A percentile compares a stretch with the other conserved stretches of the same genome.
These are phyloP conservation scores for Strigops habroptila DNA, from an alignment of 2,113 vertebrate species.

Conservation along the genomic window DNA sequence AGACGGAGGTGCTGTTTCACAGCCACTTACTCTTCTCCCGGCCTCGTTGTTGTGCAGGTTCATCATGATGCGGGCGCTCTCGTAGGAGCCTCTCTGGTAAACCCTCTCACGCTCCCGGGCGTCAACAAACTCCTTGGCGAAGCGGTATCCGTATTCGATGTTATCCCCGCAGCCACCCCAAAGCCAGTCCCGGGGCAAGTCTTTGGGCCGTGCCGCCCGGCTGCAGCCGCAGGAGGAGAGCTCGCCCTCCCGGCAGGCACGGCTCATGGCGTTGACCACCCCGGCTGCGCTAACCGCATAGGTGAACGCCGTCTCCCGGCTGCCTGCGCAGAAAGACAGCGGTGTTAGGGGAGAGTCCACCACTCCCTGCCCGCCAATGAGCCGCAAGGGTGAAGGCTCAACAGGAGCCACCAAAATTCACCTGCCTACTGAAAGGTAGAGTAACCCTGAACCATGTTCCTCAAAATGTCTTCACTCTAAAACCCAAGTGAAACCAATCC, in stretches of 20 bases:
- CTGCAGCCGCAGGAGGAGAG: slow-evolving; percentile 97
- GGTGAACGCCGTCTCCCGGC: slow-evolving; percentile 95
- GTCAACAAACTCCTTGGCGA: slow-evolving; percentile 96
- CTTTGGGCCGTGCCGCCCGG: slow-evolving; percentile 89
- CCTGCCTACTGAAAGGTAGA: rapidly evolving
- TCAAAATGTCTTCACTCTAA: background rate
- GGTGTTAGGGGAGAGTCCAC: background rate
- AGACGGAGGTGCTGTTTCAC: rapidly evolving
- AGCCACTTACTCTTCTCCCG: slow-evolving; percentile 85
- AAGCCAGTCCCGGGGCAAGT: slow-evolving; percentile 95
- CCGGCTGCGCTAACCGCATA: slow-evolving; percentile 94
- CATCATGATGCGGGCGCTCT: slow-evolving; percentile 90
- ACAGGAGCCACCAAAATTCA: background rate
- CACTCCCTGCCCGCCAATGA: rapidly evolving
- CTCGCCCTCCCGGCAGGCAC: slow-evolving; percentile 95
- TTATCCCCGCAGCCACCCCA: slow-evolving; percentile 99
- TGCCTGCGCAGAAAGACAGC: slow-evolving; percentile 74
- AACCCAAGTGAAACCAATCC: rapidly evolving
- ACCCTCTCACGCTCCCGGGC: slow-evolving; percentile 94
- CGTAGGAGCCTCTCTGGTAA: slow-evolving; percentile 86
- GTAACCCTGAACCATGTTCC: background rate
- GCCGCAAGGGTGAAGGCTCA: background rate
- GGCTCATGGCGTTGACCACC: slow-evolving; percentile 95
- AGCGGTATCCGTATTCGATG: slow-evolving; percentile 94
- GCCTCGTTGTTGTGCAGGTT: slow-evolving; percentile 98